Percentiles rank a stretch among this genome's conserved stretches.
These are phyloP conservation scores for Rotaria sp. DNA, from an alignment of 2,888 invertebrate species.

Conservation along the genomic window DNA sequence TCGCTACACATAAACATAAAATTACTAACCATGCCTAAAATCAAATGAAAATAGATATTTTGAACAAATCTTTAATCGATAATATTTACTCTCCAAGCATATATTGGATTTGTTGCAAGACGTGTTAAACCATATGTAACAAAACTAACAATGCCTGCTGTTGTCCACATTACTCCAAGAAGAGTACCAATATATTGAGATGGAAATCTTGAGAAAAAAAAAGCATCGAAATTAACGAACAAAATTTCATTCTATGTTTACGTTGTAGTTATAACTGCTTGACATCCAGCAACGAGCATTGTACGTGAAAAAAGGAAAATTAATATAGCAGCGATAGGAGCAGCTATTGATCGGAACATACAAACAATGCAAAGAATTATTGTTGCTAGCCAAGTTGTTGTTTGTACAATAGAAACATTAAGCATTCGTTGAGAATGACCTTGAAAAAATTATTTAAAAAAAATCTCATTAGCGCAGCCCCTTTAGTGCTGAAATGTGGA, in stretches of 20 bases:
- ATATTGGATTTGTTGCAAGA: background rate
- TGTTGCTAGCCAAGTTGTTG: background rate
- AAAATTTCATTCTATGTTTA: background rate
- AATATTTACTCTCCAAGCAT: background rate
- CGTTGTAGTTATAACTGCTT: background rate
- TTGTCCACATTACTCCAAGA: slow-evolving; percentile 22
- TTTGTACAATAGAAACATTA: slow-evolving; percentile 1
- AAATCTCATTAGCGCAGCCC: too few relatives aligned
- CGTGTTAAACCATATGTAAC: background rate
- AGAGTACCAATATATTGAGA: background rate
- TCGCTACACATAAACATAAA: background rate
- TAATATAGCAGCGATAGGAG: background rate
- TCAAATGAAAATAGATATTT: background rate
- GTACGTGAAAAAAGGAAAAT: background rate
- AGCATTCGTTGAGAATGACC: background rate
- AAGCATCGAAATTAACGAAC: background rate
- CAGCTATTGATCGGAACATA: background rate
- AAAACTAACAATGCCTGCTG: background rate
- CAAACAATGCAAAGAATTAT: background rate
- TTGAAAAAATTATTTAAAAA: background rate
- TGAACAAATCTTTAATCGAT: background rate
- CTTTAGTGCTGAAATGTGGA: too few relatives aligned
- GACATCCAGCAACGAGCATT: background rate
- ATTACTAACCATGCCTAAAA: slow-evolving; percentile 10
- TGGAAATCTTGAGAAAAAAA: background rate